A percentile compares a stretch with the other conserved stretches of the same genome.
These are phyloP conservation scores for Cyphomyrmex costatus DNA, from an alignment of 1,140 invertebrate genomes.

Conservation along the genomic window DNA sequence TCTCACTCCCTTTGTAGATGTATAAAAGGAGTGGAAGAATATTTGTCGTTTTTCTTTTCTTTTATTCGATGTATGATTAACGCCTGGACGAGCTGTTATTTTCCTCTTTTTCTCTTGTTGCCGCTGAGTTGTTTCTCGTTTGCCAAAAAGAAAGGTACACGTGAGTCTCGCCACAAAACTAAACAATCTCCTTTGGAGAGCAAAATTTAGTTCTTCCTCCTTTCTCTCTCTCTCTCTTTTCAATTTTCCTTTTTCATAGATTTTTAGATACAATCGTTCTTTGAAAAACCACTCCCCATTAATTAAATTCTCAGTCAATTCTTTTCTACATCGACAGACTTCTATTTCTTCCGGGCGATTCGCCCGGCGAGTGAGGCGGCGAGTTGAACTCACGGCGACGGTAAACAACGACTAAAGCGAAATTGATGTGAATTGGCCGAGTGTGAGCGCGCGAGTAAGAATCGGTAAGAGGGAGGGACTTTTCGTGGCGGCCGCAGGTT, in stretches of 20 bases:
- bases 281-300: not conserved
- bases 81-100: conserved; percentile 18
- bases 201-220: not conserved
- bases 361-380: conserved; percentile 17
- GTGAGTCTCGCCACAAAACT: not conserved
- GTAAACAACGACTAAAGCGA: conserved; percentile 75
- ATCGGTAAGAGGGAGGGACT: conserved; percentile 54
- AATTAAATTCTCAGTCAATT: conserved; percentile 15
- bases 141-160: not conserved
- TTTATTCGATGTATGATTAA: conserved; percentile 33
- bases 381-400: conserved; percentile 41
- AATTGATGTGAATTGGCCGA: conserved; percentile 52
- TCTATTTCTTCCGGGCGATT: not conserved
- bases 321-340: not conserved
- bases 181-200: conserved; percentile 3
- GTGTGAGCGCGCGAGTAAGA: conserved; percentile 35
- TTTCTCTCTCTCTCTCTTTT: not conserved
- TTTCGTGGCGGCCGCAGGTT: conserved; percentile 11
- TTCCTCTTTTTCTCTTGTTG: conserved; percentile 20
- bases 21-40: not conserved
- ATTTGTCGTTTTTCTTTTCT: conserved; percentile 11
- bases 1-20: not conserved
- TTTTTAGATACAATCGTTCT: not conserved
- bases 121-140: not conserved
- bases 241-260: not conserved